These are phyloP conservation scores for Nannoperca obscura DNA, from an alignment of 2,797 vertebrate species.

Conservation along the genomic window DNA sequence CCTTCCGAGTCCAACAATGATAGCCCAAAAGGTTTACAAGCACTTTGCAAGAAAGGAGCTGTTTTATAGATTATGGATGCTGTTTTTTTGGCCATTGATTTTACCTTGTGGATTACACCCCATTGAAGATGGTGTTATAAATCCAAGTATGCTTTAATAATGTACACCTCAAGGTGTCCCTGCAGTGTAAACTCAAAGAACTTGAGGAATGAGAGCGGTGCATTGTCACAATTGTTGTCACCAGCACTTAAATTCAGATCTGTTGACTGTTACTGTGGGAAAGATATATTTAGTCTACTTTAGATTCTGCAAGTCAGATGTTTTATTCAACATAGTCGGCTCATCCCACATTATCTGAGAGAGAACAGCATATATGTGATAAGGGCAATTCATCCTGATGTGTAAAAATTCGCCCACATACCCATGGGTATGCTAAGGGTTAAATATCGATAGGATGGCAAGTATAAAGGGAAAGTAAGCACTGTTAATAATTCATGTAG, in stretches of 20 bases:
- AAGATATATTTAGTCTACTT: slow-evolving; percentile 33
- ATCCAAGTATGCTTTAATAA: slow-evolving; percentile 73
- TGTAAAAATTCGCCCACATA: slow-evolving; percentile 72
- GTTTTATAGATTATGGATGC: slow-evolving; percentile 70
- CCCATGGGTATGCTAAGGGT: slow-evolving; percentile 66
- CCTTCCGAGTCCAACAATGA: slow-evolving; percentile 49
- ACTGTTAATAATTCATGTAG: slow-evolving; percentile 82
- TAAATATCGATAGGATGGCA: slow-evolving; percentile 78
- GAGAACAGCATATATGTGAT: slow-evolving; percentile 54
- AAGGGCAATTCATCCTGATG: slow-evolving; percentile 63
- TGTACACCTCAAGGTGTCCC: slow-evolving; percentile 75
- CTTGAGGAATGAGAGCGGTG: slow-evolving; percentile 22
- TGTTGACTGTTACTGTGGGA: slow-evolving; percentile 49
- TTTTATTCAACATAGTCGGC: slow-evolving; percentile 64
- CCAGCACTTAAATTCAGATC: slow-evolving; percentile 49
- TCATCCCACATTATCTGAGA: slow-evolving; percentile 57
- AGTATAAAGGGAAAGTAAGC: slow-evolving; percentile 79
- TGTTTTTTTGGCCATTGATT: slow-evolving; percentile 74
- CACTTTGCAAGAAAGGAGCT: slow-evolving; percentile 66
- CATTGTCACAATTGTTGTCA: slow-evolving; percentile 57
- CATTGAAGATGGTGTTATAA: slow-evolving; percentile 71
- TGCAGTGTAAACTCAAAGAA: slow-evolving; percentile 54
- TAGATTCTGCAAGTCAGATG: slow-evolving; percentile 46
- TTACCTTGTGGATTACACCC: slow-evolving; percentile 73
- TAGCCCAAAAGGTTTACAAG: slow-evolving; percentile 74